Conservation (phyloP, 2,888 invertebrate species). For the Sphaeridia pumilis region DNA sequence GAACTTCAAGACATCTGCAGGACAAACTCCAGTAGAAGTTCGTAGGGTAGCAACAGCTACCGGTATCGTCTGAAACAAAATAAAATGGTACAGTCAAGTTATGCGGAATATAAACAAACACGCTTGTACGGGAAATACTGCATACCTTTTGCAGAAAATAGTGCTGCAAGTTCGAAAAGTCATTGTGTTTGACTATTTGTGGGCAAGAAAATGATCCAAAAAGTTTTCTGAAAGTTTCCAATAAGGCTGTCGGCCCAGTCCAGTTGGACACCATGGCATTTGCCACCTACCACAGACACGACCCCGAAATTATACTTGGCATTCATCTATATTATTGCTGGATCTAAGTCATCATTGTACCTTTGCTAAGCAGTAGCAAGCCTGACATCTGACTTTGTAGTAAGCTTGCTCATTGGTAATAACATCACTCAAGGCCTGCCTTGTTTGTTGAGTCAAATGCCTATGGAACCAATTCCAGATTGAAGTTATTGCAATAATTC, state of each 20-base stretch:
- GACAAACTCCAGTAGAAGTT: constrained; percentile 88
- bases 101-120: neutral
- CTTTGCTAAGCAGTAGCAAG: constrained; percentile 83
- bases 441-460: constrained; percentile 78
- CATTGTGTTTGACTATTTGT: constrained; percentile 85
- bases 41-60: constrained; percentile 84
- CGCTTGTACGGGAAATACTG: too few species aligned
- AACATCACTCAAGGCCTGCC: constrained; percentile 79
- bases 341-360: too few species aligned
- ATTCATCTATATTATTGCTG: too few species aligned
- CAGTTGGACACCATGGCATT: constrained; percentile 86
- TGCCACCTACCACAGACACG: constrained; percentile 52
- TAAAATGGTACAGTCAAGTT: constrained; percentile 1
- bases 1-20: constrained; percentile 83
- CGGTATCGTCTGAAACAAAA: constrained; percentile 58
- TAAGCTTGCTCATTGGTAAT: constrained; percentile 90
- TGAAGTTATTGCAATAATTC: too few species aligned
- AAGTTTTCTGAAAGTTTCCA: constrained; percentile 83
- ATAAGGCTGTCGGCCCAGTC: constrained; percentile 94
- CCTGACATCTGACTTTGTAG: constrained; percentile 79
- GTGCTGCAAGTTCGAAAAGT: constrained; percentile 85
- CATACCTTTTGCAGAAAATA: constrained; percentile 81
- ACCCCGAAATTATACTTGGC: too few species aligned
- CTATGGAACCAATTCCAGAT: constrained; percentile 38
- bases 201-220: constrained; percentile 92